Evolutionary conservation across 2,113 vertebrate species (phyloP), one percentile per base, ranked within the genome.

Genomic region (Tiliqua scincoides): DNA sequence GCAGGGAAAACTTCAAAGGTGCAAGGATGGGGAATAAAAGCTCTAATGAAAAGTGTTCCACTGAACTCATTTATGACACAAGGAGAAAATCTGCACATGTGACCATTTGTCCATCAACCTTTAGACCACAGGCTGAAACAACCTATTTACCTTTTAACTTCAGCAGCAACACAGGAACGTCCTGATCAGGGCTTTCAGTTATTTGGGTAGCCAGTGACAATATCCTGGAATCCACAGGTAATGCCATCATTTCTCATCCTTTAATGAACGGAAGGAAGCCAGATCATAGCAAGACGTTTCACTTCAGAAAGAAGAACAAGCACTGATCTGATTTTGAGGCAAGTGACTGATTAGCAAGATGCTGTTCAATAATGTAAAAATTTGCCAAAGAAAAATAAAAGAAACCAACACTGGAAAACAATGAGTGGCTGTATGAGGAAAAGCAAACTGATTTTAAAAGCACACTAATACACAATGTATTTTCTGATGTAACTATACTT

Each of bases 131-230:
- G 2, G 35, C n/a, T 35, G 52, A 59, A 76, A 52, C 18, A 70
- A 14, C 32, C 82, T 78, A 86, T 82, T 95, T 95, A 97, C 97
- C 97, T 96, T 96, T 97, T 90, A 97, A 81, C 63, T 95, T 95
- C 83, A 97, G 91, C 25, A 97, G 89, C 76, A 97, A 91, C 83
- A 92, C 71, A 32, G 97, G 96, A 35, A 96, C 93, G 83, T 97
- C 95, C 52, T 93, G 94, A 61, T 95, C 95, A 59, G 79, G 85
- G 91, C 96, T 95, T 89, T 97, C 96, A 8, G 95, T 91, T 88
- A 97, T 89, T 89, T 95, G 93, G 71, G 95, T 89, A 52, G 97
- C 97, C 85, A 97, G 85, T 83, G 95, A 93, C 91, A 96, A 84
- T 12, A 97, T 94, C 52, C 93, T 93, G 40, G 95, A 91, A 57